These are phyloP conservation scores for Brachionus asplanchnoidis DNA, from an alignment of 1,140 invertebrate species.

Conservation along the genomic window DNA sequence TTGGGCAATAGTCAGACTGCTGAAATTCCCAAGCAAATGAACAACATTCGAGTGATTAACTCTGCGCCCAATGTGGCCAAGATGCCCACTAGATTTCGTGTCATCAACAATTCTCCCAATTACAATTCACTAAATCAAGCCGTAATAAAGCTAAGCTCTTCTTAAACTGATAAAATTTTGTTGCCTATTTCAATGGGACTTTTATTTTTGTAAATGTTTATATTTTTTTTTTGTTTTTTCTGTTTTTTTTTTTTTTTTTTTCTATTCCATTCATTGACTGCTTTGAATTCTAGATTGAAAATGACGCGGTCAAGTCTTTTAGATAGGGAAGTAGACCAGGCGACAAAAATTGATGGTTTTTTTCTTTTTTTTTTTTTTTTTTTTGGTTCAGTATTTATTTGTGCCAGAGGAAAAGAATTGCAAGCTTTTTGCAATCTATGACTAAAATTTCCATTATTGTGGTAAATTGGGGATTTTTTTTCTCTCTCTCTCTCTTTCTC, in stretches of 20 bases:
- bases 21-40: background rate
- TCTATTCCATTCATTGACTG: background rate
- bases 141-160: conserved; percentile 10
- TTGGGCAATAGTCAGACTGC: background rate
- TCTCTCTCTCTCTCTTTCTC: too few relatives aligned
- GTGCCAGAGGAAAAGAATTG: background rate
- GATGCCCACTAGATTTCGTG: background rate
- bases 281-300: background rate
- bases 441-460: background rate
- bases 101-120: background rate
- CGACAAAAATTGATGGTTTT: background rate
- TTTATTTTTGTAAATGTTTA: background rate
- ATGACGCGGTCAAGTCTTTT: background rate
- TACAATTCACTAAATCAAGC: conserved; percentile 4
- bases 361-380: background rate
- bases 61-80: background rate
- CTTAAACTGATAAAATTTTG: conserved; percentile 30
- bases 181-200: background rate
- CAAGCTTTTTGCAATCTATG: background rate
- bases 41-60: conserved; percentile 12
- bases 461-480: background rate
- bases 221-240: background rate
- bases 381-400: background rate
- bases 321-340: background rate
- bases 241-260: background rate